phyloP scores from a whole-genome alignment of 2,797 vertebrate species.

The Cryptoblepharus egeriae region DNA sequence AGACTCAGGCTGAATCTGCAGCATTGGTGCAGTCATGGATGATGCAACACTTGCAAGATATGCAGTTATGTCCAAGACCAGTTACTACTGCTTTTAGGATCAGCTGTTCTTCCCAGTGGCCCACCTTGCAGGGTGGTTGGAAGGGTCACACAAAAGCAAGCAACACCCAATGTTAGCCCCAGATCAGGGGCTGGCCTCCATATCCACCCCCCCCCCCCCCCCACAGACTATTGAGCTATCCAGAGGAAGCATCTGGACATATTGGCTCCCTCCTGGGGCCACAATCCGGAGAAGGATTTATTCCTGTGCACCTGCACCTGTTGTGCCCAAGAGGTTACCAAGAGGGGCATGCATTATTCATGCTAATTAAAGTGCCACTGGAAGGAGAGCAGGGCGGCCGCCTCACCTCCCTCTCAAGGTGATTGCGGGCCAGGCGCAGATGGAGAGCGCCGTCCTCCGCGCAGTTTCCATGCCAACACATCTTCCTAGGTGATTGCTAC shows the following conservation, averaged over 20 bases:
- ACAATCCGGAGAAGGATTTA: too few relatives aligned
- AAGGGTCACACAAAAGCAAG: neutral
- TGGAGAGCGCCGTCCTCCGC: neutral
- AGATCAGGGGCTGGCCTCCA: too few relatives aligned
- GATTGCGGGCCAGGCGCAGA: neutral
- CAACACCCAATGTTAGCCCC: too few relatives aligned
- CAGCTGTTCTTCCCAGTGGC: neutral
- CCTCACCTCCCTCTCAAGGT: neutral
- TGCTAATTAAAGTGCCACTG: neutral
- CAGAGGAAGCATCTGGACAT: neutral
- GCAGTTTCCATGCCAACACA: constrained; percentile 13
- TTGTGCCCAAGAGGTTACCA: constrained; percentile 5
- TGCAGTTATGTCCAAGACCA: neutral
- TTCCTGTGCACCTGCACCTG: neutral
- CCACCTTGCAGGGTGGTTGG: neutral
- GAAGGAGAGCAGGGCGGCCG: neutral
- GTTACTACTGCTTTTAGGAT: neutral
- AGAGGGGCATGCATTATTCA: constrained; percentile 47
- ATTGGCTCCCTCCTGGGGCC: neutral
- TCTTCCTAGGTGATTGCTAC: constrained; percentile 4
- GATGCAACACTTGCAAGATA: too few relatives aligned
- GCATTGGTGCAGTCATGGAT: neutral
- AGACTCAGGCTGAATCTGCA: too few relatives aligned
- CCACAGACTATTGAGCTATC: fast-evolving
- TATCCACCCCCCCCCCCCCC: too few relatives aligned